Base-by-base conservation (phyloP, 2,888 invertebrate genomes). In the Parasteatoda lunata region DNA sequence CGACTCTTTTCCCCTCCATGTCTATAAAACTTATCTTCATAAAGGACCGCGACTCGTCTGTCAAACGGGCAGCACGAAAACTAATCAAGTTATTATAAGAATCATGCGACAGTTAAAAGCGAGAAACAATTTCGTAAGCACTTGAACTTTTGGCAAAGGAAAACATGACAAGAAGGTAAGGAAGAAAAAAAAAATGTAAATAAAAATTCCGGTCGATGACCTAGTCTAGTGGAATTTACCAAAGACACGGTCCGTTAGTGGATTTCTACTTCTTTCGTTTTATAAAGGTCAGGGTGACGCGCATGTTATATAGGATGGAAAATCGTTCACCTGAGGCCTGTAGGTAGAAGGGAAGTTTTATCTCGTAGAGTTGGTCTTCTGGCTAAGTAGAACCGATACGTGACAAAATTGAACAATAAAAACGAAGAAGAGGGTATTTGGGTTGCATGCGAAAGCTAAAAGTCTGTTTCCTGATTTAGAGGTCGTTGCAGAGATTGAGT, bases 171-270 rank as follows among this genome's bases (percentile, higher is more conserved):
- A 30, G 30, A 30, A 59, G 59, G 59, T 4, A 59, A 7, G 59
- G 7, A 59, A 59, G 59, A 59, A 11, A 7, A 30, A 30, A 30
- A 30, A 30, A 30, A 30, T 30, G 30, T 30, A 30, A 30, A 30
- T 30, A 30, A 30, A 30, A 30, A 30, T 30, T 30, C 7, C 59
- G 59, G 59, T 59, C 59, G 8, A 59, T 59, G 59, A 59, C 59
- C 59, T n/a, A 59, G n/a, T 59, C 59, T 9, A n/a, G 59, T 13
- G 13, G 59, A 59, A 59, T 59, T 59, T n/a, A n/a, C 7, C 59
- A 59, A n/a, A 59, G 59, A 59, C 59, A 59, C 59, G 59, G 59
- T 59, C 59, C 59, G 59, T n/a, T 59, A 9, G 59, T 59, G 59
- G 59, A 59, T 59, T 30, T 30, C 30, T 30, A n/a, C 59, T 59